These are phyloP conservation scores for Thunnus maccoyii DNA, from an alignment of 2,113 vertebrate genomes.

Conservation along the genomic window DNA sequence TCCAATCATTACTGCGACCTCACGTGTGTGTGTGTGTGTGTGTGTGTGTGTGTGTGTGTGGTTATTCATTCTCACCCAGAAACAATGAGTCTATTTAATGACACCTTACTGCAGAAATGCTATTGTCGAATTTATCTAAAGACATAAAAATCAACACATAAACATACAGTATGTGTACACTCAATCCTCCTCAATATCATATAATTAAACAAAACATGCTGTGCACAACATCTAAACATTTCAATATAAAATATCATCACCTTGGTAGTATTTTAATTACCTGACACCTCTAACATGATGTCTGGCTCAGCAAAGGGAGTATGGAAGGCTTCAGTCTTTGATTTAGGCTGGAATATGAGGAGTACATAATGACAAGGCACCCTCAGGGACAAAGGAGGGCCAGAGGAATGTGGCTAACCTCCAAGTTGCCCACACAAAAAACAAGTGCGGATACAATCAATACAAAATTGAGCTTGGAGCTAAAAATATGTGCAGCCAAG, in stretches of 20 bases:
- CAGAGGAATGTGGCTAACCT: constrained; percentile 67
- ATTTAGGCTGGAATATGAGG: constrained; percentile 47
- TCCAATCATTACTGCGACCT: constrained; percentile 13
- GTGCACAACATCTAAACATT: neutral
- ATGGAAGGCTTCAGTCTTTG: neutral
- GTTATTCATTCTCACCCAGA: constrained; percentile 32
- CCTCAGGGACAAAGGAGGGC: constrained; percentile 75
- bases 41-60: constrained; percentile 11
- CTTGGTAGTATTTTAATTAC: neutral
- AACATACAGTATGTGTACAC: neutral
- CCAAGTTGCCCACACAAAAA: constrained; percentile 66
- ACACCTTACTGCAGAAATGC: neutral
- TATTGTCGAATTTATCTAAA: neutral
- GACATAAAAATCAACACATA: neutral
- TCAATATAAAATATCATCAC: neutral
- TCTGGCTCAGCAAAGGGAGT: neutral
- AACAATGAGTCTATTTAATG: constrained; percentile 8
- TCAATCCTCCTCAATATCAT: constrained; percentile 4
- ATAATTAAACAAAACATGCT: neutral
- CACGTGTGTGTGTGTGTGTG: constrained; percentile 28
- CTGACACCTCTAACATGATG: constrained; percentile 10
- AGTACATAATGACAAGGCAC: constrained; percentile 57
- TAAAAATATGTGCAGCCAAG: constrained; percentile 76
- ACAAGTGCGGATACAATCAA: constrained; percentile 77
- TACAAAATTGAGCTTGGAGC: constrained; percentile 70